A percentile compares a stretch with the other conserved stretches of the same genome.
Conservation (phyloP, 2,888 invertebrate genomes). For the Drosophila cracens region DNA sequence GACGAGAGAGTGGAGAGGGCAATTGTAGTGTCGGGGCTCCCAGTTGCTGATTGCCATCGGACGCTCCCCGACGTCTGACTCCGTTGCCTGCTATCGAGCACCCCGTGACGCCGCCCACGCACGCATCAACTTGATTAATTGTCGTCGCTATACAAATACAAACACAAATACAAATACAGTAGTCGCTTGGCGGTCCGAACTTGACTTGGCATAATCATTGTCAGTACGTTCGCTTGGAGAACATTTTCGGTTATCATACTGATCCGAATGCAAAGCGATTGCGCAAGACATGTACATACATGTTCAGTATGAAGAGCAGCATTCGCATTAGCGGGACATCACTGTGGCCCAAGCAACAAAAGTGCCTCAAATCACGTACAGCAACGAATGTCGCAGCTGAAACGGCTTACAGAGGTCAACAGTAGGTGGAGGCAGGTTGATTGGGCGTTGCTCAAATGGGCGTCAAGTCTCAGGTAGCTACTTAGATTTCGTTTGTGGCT, state of each 20-base stretch:
- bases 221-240: neutral
- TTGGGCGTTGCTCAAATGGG: slow-evolving; percentile 1
- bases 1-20: neutral
- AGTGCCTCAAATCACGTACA: slow-evolving; percentile 69
- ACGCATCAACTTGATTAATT: slow-evolving; percentile 73
- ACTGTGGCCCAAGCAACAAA: slow-evolving; percentile 15
- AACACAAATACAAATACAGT: slow-evolving; percentile 13
- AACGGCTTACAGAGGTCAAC: slow-evolving; percentile 40
- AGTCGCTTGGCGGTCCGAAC: neutral
- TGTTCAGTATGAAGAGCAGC: neutral
- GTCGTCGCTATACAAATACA: slow-evolving; percentile 35
- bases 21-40: neutral
- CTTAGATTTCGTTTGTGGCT: slow-evolving; percentile 39
- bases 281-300: neutral
- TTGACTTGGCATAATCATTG: neutral
- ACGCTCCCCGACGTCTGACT: slow-evolving; percentile 19
- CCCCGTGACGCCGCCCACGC: slow-evolving; percentile 40
- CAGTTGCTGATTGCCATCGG: slow-evolving; percentile 31
- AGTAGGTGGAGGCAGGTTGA: slow-evolving; percentile 5
- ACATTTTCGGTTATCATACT: neutral
- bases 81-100: slow-evolving; percentile 56
- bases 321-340: neutral
- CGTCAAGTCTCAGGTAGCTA: slow-evolving; percentile 39
- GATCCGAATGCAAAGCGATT: neutral
- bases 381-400: slow-evolving; percentile 72